These are phyloP conservation scores for Leucania comma DNA, from an alignment of 2,888 invertebrate genomes.

Conservation along the genomic window DNA sequence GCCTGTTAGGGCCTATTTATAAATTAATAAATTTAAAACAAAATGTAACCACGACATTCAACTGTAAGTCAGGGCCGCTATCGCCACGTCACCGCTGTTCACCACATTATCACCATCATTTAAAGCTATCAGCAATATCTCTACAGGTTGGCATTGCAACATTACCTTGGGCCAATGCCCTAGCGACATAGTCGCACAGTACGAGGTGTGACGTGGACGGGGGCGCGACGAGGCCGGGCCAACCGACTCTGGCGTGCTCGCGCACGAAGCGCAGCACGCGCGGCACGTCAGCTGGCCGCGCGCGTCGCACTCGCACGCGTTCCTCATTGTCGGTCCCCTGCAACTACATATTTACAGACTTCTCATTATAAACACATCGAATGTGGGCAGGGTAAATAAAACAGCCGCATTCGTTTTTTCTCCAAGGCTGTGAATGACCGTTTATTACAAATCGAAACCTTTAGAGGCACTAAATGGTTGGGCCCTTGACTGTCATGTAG, in stretches of 20 bases:
- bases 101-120: too few species aligned
- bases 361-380: background rate
- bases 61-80: background rate
- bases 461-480: background rate
- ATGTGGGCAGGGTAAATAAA: background rate
- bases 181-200: conserved; percentile 81
- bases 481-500: background rate
- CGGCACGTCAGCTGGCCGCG: conserved; percentile 81
- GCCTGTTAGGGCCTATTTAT: too few species aligned
- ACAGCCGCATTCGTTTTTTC: background rate
- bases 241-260: conserved; percentile 77
- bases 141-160: background rate
- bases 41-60: background rate
- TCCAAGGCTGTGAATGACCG: background rate
- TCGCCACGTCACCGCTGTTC: too few species aligned
- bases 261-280: conserved; percentile 83
- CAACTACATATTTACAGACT: conserved; percentile 67
- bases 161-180: conserved; percentile 84
- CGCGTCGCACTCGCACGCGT: conserved; percentile 81
- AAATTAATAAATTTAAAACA: too few species aligned
- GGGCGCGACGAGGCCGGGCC: conserved; percentile 76
- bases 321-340: conserved; percentile 80
- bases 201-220: conserved; percentile 73
- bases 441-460: background rate
- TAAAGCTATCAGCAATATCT: background rate